Conservation (phyloP, 2,888 invertebrate species). For the Venusia cambrica region DNA sequence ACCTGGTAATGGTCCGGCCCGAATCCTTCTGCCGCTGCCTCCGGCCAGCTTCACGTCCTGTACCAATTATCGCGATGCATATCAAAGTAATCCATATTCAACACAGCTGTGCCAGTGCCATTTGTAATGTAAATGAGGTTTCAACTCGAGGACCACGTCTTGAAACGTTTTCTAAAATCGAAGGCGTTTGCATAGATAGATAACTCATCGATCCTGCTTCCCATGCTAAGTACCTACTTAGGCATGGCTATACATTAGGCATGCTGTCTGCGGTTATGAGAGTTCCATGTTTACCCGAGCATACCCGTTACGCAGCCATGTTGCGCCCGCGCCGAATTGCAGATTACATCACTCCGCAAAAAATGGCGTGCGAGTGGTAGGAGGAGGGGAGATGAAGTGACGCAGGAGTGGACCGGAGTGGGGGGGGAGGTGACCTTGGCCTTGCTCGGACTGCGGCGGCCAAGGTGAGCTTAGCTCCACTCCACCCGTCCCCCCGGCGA, state of each 20-base stretch:
- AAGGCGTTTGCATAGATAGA: conserved; percentile 9
- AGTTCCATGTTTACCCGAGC: conserved; percentile 34
- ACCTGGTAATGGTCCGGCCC: conserved; percentile 26
- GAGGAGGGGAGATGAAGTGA: conserved; percentile 29
- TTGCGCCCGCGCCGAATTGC: conserved; percentile 73
- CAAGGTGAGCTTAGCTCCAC: conserved; percentile 69
- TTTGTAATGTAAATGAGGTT: conserved; percentile 27
- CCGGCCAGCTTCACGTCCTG: conserved; percentile 20
- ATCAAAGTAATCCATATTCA: conserved; percentile 27
- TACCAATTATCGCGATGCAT: conserved; percentile 30
- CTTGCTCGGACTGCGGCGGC: conserved; percentile 73
- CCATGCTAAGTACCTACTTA: too few species aligned
- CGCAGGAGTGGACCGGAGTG: conserved; percentile 23
- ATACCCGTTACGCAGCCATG: conserved; percentile 57
- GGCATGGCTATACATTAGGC: too few species aligned
- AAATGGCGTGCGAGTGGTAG: conserved; percentile 63
- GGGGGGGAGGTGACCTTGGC: conserved; percentile 59
- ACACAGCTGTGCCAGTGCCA: conserved; percentile 24
- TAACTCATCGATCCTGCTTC: conserved; percentile 4
- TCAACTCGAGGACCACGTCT: conserved; percentile 16
- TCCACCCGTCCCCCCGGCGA: conserved; percentile 76
- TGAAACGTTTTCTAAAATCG: conserved; percentile 15
- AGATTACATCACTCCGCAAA: conserved; percentile 77
- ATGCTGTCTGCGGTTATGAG: too few species aligned
- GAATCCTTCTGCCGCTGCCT: conserved; percentile 21